These are phyloP conservation scores for Seira musarum DNA, from an alignment of 2,888 invertebrate genomes.

Conservation along the genomic window DNA sequence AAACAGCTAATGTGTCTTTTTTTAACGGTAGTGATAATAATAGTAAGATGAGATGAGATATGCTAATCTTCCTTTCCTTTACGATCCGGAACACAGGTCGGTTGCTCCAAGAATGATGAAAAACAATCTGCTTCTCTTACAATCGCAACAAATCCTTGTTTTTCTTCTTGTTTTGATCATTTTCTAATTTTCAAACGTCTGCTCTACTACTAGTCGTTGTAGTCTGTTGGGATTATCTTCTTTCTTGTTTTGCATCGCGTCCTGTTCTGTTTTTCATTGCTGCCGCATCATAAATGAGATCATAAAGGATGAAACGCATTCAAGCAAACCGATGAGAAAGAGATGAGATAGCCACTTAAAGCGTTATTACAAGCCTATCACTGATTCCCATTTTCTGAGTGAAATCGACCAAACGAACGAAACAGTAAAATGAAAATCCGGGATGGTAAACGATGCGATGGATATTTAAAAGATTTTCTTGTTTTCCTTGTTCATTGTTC, in stretches of 20 bases:
- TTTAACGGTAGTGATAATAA: neutral
- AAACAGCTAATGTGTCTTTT: neutral
- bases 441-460: too few species aligned
- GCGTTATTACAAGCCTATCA: neutral
- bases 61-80: neutral
- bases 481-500: too few species aligned
- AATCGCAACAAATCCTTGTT: neutral
- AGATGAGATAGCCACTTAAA: neutral
- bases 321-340: neutral
- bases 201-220: neutral
- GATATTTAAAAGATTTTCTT: too few species aligned
- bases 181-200: neutral
- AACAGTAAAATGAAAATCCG: too few species aligned
- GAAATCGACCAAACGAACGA: too few species aligned
- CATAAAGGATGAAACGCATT: neutral
- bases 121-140: neutral
- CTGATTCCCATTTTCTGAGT: too few species aligned
- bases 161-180: slow-evolving; percentile 7
- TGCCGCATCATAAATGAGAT: neutral
- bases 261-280: neutral
- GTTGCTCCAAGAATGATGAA: neutral
- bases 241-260: too few species aligned
- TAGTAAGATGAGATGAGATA: neutral
- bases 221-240: too few species aligned
- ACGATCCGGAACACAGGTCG: neutral